Evolutionary conservation across 2,797 vertebrate genomes (phyloP).

Genomic region (Tenualosa thibaudeaui): DNA sequence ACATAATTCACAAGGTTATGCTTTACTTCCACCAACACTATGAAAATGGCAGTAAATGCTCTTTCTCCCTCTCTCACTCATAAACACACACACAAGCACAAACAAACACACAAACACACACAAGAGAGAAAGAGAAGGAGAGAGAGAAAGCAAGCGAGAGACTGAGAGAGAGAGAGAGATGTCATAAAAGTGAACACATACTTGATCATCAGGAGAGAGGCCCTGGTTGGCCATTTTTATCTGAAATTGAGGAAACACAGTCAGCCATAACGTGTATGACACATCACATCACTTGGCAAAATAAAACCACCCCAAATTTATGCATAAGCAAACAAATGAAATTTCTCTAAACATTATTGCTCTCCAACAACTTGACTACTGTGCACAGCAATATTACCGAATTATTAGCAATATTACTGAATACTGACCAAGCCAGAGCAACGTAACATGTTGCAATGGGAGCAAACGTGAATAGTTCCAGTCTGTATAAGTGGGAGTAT

Average conservation of each 20-base stretch:
- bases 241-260: constrained; percentile 64
- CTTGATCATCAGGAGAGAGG: constrained; percentile 79
- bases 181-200: constrained; percentile 53
- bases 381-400: background rate
- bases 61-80: background rate
- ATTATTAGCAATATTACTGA: too few relatives aligned
- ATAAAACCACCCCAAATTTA: background rate
- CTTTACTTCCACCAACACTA: background rate
- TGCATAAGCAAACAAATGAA: background rate
- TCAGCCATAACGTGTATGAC: background rate
- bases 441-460: too few relatives aligned
- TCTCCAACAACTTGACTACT: background rate
- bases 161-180: background rate
- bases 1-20: background rate
- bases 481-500: too few relatives aligned
- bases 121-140: background rate
- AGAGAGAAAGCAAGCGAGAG: too few relatives aligned
- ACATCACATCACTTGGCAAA: background rate
- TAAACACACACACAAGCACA: background rate
- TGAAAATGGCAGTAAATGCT: background rate
- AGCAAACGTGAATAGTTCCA: too few relatives aligned
- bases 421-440: too few relatives aligned
- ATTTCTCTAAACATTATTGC: background rate
- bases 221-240: constrained; percentile 80
- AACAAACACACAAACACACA: background rate